Conservation (phyloP, 2,888 invertebrate species). For the Sinodicranocentrus sp. region DNA sequence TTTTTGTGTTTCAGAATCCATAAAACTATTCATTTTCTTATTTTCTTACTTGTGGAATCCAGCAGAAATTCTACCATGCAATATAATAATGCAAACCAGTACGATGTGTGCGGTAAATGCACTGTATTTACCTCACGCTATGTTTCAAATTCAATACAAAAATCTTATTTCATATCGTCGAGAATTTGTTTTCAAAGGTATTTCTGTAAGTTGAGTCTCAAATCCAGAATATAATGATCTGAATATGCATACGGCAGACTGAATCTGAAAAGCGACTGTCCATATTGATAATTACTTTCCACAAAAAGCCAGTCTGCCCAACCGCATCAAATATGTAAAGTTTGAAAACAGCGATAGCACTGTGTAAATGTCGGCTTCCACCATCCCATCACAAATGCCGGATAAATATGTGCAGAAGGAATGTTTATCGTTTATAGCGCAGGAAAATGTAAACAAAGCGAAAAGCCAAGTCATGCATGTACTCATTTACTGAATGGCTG, state of each 20-base stretch:
- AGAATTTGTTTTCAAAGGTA: too few species aligned
- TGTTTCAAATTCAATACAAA: too few species aligned
- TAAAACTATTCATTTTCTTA: too few species aligned
- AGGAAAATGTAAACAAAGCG: slow-evolving; percentile 23
- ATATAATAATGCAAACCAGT: too few species aligned
- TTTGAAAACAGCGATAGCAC: too few species aligned
- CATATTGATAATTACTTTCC: background rate
- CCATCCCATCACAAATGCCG: background rate
- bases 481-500: slow-evolving; percentile 24
- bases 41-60: too few species aligned
- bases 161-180: too few species aligned
- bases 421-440: slow-evolving; percentile 17
- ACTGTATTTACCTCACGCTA: too few species aligned
- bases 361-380: background rate
- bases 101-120: too few species aligned
- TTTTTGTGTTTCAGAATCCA: too few species aligned
- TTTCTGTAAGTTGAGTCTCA: too few species aligned
- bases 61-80: too few species aligned
- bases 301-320: background rate
- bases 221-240: background rate
- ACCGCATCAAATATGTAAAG: background rate
- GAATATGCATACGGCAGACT: background rate
- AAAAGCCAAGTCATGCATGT: slow-evolving; percentile 5
- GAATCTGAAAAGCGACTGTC: background rate
- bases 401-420: background rate